Evolutionary conservation across 1,140 invertebrate species (phyloP), one percentile per base, ranked within the genome.

Genomic region (Caenorhabditis brenneri): DNA sequence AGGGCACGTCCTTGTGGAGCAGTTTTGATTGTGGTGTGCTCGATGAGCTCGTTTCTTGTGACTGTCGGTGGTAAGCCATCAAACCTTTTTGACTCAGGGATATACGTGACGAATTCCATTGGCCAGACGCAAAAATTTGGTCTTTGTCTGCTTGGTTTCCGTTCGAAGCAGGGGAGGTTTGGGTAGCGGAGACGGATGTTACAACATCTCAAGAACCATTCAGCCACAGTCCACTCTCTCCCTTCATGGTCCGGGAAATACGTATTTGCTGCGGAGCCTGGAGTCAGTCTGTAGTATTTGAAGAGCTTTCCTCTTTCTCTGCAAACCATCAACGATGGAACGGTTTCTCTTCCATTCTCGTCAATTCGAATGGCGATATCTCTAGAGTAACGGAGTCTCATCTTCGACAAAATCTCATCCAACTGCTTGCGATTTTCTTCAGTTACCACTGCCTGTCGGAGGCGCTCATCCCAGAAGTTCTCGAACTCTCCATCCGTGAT

Each of bases 141-240:
- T 3, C 31, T 42, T 24, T 12, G 53, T 22, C 31, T 33, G 22
- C 55, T 81, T 31, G 16, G 36, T 33, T 27, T 33, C 22, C 27
- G n/a, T n/a, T n/a, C n/a, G n/a, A 81, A 1, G 22, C 80, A 81
- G 5, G 80, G 80, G 2, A 81, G 24, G 6, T 60, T 36, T 39
- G 80, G 80, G 31, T 33, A 81, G 31, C 48, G 46, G 9, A 80
- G 48, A 0, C 49, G 48, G 22, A 29, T 29, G 31, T 53, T 31
- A 12, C 22, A 19, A 0, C 0, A 1, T 15, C 33, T 15, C 10
- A 24, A 10, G 58, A 49, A 83, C 49, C 51, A 83, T 2, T 83
- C 49, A 15, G 16, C 24, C 16, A 83, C 39, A 22, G 39, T 49
- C 29, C 29, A n/a, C 15, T 19, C 19, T 15, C 1, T 19, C 33